Evolutionary conservation across 2,113 vertebrate species (phyloP).

Genomic region (Pedetes capensis): DNA sequence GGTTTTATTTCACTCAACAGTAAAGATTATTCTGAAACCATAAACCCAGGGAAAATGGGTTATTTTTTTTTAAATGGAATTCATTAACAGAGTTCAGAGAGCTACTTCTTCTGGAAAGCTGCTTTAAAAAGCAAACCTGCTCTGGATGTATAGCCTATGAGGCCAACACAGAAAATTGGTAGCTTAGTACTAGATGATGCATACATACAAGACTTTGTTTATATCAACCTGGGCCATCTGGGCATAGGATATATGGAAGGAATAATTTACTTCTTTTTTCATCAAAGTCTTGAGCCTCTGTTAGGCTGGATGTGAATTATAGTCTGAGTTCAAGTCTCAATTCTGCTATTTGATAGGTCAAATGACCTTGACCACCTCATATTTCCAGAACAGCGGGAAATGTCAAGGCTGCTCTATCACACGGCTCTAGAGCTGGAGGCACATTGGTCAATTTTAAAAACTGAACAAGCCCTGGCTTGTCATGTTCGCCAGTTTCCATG

Average conservation of each 20-base stretch:
- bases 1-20: constrained; percentile 51
- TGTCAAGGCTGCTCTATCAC: neutral
- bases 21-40: constrained; percentile 62
- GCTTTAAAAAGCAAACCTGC: neutral
- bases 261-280: neutral
- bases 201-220: neutral
- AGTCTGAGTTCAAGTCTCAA: neutral
- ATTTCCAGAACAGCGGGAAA: neutral
- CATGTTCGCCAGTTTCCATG: neutral
- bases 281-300: neutral
- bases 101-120: neutral
- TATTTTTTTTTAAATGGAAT: constrained; percentile 58
- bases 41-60: constrained; percentile 21
- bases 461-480: neutral
- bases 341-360: neutral
- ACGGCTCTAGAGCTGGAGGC: neutral
- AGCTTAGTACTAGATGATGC: neutral
- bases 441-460: neutral
- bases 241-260: neutral
- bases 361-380: neutral
- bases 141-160: neutral
- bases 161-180: neutral
- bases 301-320: neutral
- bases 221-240: neutral
- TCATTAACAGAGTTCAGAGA: constrained; percentile 29